These are phyloP conservation scores for Caenorhabditis sinica DNA, from an alignment of 2,888 invertebrate species.

Conservation along the genomic window DNA sequence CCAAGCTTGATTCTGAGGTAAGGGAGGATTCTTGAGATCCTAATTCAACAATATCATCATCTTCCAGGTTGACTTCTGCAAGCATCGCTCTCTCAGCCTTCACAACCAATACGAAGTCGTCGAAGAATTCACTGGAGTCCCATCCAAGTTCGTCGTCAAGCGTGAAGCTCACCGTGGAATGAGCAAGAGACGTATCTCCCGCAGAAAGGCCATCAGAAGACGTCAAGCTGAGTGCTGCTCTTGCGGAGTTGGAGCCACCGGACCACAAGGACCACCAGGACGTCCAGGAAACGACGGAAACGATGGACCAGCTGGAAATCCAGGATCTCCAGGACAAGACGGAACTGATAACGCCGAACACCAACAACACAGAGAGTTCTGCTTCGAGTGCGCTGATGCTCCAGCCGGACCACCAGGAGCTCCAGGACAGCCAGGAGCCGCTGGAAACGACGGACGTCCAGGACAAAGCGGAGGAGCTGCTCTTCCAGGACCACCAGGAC, in stretches of 20 bases:
- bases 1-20: constrained; percentile 54
- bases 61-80: constrained; percentile 61
- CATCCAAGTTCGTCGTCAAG: constrained; percentile 64
- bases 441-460: constrained; percentile 72
- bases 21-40: neutral
- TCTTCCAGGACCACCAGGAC: constrained; percentile 72
- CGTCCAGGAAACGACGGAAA: constrained; percentile 65
- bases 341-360: constrained; percentile 63
- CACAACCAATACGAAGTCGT: constrained; percentile 64
- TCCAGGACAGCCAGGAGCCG: constrained; percentile 73
- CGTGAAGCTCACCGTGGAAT: constrained; percentile 59
- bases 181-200: constrained; percentile 53
- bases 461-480: constrained; percentile 68
- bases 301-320: constrained; percentile 71
- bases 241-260: constrained; percentile 72
- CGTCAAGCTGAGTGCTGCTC: constrained; percentile 72
- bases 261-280: constrained; percentile 70
- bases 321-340: constrained; percentile 67
- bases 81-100: constrained; percentile 63
- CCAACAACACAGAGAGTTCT: constrained; percentile 67
- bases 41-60: neutral
- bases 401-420: constrained; percentile 76
- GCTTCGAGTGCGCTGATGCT: constrained; percentile 78
- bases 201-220: constrained; percentile 60
- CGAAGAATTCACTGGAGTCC: constrained; percentile 63